Conservation (phyloP, 2,888 invertebrate species). For the Coecobrya sp. region DNA sequence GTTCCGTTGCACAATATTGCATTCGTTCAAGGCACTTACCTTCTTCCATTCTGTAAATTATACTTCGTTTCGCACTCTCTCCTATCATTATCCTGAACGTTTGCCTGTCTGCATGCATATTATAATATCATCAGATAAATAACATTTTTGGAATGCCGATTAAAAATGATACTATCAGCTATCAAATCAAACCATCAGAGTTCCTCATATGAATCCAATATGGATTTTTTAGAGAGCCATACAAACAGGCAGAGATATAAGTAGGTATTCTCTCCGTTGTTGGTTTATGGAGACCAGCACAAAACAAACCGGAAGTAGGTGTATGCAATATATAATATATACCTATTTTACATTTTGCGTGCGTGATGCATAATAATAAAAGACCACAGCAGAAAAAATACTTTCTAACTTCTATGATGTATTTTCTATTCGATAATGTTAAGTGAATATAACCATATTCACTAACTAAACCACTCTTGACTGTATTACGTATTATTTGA, state of each 20-base stretch:
- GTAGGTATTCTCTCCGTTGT: background rate
- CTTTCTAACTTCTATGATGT: conserved; percentile 20
- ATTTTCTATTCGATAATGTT: background rate
- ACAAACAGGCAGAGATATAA: background rate
- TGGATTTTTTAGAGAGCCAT: background rate
- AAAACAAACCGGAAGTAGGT: conserved; percentile 56
- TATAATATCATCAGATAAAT: too few relatives aligned
- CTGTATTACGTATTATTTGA: too few relatives aligned
- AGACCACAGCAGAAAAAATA: background rate
- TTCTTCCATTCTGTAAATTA: too few relatives aligned
- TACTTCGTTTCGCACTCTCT: too few relatives aligned
- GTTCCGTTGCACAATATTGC: too few relatives aligned
- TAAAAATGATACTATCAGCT: too few relatives aligned
- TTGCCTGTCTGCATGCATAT: too few relatives aligned
- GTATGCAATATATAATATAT: background rate
- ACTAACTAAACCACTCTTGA: background rate
- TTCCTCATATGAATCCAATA: too few relatives aligned
- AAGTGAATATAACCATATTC: background rate
- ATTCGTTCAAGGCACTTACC: too few relatives aligned
- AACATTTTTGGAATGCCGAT: too few relatives aligned
- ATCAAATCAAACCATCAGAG: too few relatives aligned
- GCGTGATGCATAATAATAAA: conserved; percentile 25
- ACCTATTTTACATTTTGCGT: conserved; percentile 28
- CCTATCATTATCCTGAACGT: too few relatives aligned
- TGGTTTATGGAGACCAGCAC: background rate